Evolutionary conservation across 2,113 vertebrate genomes (phyloP).

Genomic region (Penelope pileata): DNA sequence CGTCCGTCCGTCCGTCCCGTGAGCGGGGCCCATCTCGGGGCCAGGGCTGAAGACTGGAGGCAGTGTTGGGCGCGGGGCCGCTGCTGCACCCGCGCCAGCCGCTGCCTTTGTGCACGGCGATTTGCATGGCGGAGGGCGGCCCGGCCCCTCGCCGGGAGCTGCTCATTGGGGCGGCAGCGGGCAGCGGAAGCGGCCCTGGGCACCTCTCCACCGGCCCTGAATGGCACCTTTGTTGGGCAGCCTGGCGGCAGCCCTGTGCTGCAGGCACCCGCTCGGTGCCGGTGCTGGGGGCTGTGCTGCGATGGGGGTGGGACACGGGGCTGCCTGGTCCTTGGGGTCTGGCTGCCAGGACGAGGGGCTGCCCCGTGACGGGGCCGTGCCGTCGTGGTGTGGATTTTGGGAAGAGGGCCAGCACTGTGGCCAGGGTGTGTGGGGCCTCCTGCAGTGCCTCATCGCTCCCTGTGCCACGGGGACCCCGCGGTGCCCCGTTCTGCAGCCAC

Average conservation of each 20-base stretch:
- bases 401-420: not conserved
- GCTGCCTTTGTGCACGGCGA: not conserved
- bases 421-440: not conserved
- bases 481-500: not conserved
- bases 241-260: not conserved
- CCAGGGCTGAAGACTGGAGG: not conserved
- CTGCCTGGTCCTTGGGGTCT: not conserved
- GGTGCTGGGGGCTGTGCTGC: not conserved
- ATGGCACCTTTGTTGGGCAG: conserved; percentile 55
- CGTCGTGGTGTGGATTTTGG: not conserved
- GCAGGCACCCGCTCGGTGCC: not conserved
- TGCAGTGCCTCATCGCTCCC: not conserved
- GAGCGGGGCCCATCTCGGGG: not conserved
- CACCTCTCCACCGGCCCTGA: conserved; percentile 31
- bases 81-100: conserved; percentile 1
- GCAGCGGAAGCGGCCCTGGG: conserved; percentile 48
- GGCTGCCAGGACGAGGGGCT: not conserved
- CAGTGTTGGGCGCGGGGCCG: not conserved
- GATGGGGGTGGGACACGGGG: fast-evolving
- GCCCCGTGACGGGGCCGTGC: fast-evolving
- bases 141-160: conserved; percentile 40
- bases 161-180: not conserved
- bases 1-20: not conserved
- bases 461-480: not conserved
- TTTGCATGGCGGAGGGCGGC: not conserved